Conservation (phyloP, 2,888 invertebrate genomes). For the Taphrorychus bicolor region DNA sequence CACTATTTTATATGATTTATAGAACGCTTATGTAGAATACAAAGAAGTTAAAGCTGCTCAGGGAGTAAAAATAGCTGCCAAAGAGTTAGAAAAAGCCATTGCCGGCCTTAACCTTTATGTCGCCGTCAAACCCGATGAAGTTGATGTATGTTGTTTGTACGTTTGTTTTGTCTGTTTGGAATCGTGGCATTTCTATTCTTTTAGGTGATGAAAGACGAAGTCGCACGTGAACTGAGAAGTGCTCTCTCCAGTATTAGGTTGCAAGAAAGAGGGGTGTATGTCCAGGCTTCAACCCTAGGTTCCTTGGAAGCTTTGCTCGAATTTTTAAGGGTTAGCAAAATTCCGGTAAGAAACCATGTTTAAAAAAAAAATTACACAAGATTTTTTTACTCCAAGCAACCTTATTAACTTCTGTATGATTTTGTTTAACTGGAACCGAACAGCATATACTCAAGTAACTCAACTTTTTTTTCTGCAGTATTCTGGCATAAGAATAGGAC, state of each 20-base stretch:
- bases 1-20: slow-evolving; percentile 42
- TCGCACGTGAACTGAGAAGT: slow-evolving; percentile 84
- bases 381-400: no score
- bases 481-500: slow-evolving; percentile 97
- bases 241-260: slow-evolving; percentile 93
- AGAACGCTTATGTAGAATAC: slow-evolving; percentile 93
- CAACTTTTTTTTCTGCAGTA: no score
- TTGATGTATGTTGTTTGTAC: slow-evolving; percentile 76
- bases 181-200: neutral
- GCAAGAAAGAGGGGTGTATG: slow-evolving; percentile 93
- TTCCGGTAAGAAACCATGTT: slow-evolving; percentile 76
- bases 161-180: no score
- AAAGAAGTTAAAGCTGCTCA: slow-evolving; percentile 96
- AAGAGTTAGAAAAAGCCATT: slow-evolving; percentile 97
- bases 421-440: no score
- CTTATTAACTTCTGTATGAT: no score
- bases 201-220: slow-evolving; percentile 72
- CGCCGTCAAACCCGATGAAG: slow-evolving; percentile 92
- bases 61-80: slow-evolving; percentile 98
- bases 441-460: no score
- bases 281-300: slow-evolving; percentile 99
- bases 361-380: neutral
- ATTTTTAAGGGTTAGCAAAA: slow-evolving; percentile 89
- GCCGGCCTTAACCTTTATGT: slow-evolving; percentile 93
- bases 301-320: slow-evolving; percentile 96